phyloP scores from a whole-genome alignment of 2,888 invertebrate genomes.

The Dione vanillae region DNA sequence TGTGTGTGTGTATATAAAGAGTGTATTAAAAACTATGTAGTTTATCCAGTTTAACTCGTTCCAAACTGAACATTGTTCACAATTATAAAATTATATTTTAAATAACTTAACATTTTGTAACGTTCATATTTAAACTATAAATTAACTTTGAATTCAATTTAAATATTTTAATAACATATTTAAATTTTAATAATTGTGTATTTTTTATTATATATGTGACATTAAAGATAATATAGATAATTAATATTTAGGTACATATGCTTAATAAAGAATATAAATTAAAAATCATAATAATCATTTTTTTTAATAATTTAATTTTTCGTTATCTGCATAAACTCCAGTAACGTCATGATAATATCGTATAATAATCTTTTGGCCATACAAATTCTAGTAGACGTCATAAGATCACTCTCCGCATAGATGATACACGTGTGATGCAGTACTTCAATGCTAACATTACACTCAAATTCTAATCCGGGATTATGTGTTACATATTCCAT shows the following conservation, averaged over 20 bases:
- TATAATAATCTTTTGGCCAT: neutral
- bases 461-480: neutral
- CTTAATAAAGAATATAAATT: too few species aligned
- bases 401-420: neutral
- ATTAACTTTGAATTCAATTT: neutral
- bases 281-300: neutral
- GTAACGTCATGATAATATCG: neutral
- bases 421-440: neutral
- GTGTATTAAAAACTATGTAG: too few species aligned
- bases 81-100: neutral
- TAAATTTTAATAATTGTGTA: neutral
- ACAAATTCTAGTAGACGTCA: neutral
- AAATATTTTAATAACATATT: slow-evolving; percentile 4
- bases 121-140: slow-evolving; percentile 5
- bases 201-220: neutral
- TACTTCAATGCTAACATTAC: neutral
- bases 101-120: neutral
- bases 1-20: too few species aligned
- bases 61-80: neutral
- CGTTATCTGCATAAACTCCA: neutral
- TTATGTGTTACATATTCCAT: neutral
- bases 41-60: slow-evolving; percentile 14
- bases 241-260: neutral
- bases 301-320: neutral
- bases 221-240: neutral